Evolutionary conservation across 2,888 invertebrate genomes (phyloP).

Genomic region (Lucinisca nassula): DNA sequence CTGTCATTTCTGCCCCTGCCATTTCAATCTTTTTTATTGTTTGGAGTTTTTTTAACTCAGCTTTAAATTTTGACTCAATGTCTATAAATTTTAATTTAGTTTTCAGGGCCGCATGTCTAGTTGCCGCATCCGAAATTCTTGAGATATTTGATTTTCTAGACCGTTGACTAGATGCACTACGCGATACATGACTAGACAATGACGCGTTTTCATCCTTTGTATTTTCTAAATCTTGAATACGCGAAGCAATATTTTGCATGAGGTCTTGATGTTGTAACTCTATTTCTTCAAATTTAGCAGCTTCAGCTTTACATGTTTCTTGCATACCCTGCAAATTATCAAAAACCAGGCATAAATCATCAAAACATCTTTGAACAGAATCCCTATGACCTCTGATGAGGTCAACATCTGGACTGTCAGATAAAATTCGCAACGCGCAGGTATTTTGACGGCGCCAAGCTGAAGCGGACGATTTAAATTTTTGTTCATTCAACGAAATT

Average conservation of each 20-base stretch:
- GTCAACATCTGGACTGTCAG: too few species aligned
- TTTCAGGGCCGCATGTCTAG: constrained; percentile 2
- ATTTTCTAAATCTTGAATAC: background rate
- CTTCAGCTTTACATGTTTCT: too few species aligned
- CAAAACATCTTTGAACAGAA: too few species aligned
- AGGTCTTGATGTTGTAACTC: constrained; percentile 12
- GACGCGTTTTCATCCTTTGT: too few species aligned
- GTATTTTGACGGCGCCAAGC: too few species aligned
- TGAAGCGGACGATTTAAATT: too few species aligned
- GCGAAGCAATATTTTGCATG: background rate
- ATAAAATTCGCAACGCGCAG: too few species aligned
- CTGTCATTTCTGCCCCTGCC: background rate
- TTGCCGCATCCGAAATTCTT: constrained; percentile 8
- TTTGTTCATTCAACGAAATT: too few species aligned
- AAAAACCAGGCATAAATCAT: too few species aligned
- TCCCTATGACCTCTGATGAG: too few species aligned
- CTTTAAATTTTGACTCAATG: constrained; percentile 20
- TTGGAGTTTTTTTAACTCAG: constrained; percentile 15
- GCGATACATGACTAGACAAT: background rate
- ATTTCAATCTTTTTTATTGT: background rate
- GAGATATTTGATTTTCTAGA: background rate
- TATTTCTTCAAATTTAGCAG: too few species aligned
- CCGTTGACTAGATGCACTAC: background rate
- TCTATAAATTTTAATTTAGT: constrained; percentile 19
- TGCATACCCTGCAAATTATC: too few species aligned